phyloP scores from a whole-genome alignment of 2,888 invertebrate genomes.

The Platycheirus rosarum region DNA sequence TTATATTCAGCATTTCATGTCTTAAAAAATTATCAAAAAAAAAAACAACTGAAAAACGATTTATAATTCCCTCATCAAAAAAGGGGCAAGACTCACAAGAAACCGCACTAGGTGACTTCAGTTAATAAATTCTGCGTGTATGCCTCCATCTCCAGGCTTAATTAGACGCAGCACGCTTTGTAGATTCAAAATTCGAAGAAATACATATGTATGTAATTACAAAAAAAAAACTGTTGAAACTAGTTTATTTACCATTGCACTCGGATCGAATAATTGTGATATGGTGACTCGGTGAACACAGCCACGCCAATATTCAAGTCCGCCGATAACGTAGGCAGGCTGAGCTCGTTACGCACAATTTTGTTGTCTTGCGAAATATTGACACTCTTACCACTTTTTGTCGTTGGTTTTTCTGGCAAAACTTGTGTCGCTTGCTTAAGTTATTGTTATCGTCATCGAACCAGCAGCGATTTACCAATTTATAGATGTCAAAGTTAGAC shows the following conservation, averaged over 20 bases:
- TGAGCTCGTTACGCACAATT: slow-evolving; percentile 58
- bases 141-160: slow-evolving; percentile 41
- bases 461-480: slow-evolving; percentile 49
- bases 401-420: slow-evolving; percentile 25
- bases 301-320: slow-evolving; percentile 55
- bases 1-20: slow-evolving; percentile 39
- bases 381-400: slow-evolving; percentile 37
- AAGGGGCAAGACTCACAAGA: slow-evolving; percentile 8
- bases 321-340: slow-evolving; percentile 44
- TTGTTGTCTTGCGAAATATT: slow-evolving; percentile 37
- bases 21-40: slow-evolving; percentile 5
- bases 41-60: slow-evolving; percentile 10
- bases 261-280: slow-evolving; percentile 11
- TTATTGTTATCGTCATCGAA: slow-evolving; percentile 53
- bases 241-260: slow-evolving; percentile 43
- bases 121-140: slow-evolving; percentile 55
- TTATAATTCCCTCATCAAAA: neutral
- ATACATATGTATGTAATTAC: neutral
- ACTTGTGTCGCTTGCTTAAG: slow-evolving; percentile 22
- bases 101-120: slow-evolving; percentile 19
- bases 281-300: slow-evolving; percentile 33
- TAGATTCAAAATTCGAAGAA: slow-evolving; percentile 32
- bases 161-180: slow-evolving; percentile 65
- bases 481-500: slow-evolving; percentile 52
- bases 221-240: slow-evolving; percentile 43